Evolutionary conservation across 2,797 vertebrate genomes (phyloP).

Genomic region (Coilia nasus): DNA sequence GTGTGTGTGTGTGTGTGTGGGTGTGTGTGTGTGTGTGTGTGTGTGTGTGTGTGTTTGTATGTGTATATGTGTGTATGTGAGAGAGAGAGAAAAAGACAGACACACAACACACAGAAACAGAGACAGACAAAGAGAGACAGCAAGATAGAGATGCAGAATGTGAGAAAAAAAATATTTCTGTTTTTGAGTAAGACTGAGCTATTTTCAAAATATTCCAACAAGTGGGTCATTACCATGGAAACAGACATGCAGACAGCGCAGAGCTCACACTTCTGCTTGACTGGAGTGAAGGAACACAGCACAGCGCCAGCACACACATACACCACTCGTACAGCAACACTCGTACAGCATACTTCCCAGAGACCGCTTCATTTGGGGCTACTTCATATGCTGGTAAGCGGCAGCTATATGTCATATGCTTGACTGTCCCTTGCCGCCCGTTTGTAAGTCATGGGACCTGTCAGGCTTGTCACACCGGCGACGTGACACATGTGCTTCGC

Average conservation of each 20-base stretch:
- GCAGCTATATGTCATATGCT: background rate
- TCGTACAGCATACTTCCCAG: background rate
- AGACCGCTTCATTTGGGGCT: background rate
- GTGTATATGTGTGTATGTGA: background rate
- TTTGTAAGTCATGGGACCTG: constrained; percentile 6
- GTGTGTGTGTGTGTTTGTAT: constrained; percentile 16
- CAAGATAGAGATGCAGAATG: constrained; percentile 31
- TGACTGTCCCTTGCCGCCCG: background rate
- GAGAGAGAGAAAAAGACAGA: background rate
- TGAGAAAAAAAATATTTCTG: constrained; percentile 16
- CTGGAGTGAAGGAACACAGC: background rate
- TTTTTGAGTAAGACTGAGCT: constrained; percentile 15
- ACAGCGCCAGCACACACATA: background rate
- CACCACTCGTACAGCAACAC: background rate
- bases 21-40: too few relatives aligned
- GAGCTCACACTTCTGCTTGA: background rate
- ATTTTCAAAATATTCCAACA: constrained; percentile 22
- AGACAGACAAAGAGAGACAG: constrained; percentile 25
- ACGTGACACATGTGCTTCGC: constrained; percentile 18
- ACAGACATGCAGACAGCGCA: constrained; percentile 18
- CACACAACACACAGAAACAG: constrained; percentile 31
- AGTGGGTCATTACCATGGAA: constrained; percentile 27
- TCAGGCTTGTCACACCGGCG: background rate
- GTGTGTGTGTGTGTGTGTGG: too few relatives aligned
- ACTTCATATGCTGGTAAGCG: background rate